Evolutionary conservation across 2,888 invertebrate genomes (phyloP).

Genomic region (Drosophila silvestris): DNA sequence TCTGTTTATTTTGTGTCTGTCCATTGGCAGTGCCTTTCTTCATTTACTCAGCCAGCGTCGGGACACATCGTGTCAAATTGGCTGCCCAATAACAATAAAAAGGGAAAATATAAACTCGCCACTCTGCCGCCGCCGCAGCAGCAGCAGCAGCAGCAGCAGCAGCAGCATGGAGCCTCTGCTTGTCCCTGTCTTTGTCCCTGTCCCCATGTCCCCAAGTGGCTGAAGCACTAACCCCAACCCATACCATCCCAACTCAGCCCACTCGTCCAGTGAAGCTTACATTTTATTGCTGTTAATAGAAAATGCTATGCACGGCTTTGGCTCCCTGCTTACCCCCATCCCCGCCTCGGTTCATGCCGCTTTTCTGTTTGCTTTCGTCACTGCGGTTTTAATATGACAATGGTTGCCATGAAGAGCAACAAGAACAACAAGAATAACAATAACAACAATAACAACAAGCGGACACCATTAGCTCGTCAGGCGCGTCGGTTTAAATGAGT

Average conservation of each 20-base stretch:
- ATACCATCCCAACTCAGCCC: background rate
- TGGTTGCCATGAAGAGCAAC: slow-evolving; percentile 40
- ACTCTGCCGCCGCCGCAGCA: slow-evolving; percentile 26
- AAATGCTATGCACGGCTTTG: slow-evolving; percentile 75
- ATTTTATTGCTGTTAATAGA: slow-evolving; percentile 73
- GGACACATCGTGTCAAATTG: slow-evolving; percentile 60
- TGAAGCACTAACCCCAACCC: background rate
- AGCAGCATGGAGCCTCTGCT: slow-evolving; percentile 6
- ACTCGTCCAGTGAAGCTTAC: slow-evolving; percentile 32
- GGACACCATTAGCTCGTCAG: slow-evolving; percentile 72
- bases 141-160: background rate
- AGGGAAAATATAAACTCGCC: slow-evolving; percentile 59
- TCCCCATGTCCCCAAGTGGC: background rate
- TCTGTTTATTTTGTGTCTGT: slow-evolving; percentile 26
- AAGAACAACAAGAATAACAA: slow-evolving; percentile 29
- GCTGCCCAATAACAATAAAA: slow-evolving; percentile 69
- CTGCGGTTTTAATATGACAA: slow-evolving; percentile 78
- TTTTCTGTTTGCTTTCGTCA: slow-evolving; percentile 53
- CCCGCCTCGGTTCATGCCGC: background rate
- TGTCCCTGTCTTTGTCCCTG: background rate
- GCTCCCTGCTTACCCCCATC: slow-evolving; percentile 5
- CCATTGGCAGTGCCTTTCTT: slow-evolving; percentile 32
- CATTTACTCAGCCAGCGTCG: slow-evolving; percentile 38
- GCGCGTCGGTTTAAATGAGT: slow-evolving; percentile 75
- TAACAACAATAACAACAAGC: slow-evolving; percentile 34